These are phyloP conservation scores for Microcebus jonahi DNA, from an alignment of 2,113 vertebrate species.

Conservation along the genomic window DNA sequence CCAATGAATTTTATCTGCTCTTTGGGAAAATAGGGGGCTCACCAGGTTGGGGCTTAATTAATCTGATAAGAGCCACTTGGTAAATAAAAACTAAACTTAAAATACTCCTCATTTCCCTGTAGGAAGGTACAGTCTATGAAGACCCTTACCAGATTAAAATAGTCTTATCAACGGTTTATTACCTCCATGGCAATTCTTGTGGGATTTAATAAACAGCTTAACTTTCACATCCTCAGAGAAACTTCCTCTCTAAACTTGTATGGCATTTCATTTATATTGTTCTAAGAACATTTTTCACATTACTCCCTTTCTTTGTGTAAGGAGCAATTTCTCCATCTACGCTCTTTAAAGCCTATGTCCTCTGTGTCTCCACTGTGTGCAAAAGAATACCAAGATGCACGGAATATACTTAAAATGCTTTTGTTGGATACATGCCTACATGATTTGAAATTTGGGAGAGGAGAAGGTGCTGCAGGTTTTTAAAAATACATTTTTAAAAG, in stretches of 20 bases:
- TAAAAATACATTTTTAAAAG: background rate
- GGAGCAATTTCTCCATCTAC: background rate
- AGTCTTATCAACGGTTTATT: background rate
- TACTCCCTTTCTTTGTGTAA: background rate
- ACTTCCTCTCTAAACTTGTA: background rate
- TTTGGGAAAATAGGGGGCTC: background rate
- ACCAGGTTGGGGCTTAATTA: background rate
- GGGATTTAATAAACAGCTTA: background rate
- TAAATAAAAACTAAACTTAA: slow-evolving; percentile 19
- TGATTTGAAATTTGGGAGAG: background rate
- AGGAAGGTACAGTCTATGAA: background rate
- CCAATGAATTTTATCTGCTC: background rate
- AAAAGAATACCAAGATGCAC: background rate
- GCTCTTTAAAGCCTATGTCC: background rate
- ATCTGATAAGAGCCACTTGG: background rate
- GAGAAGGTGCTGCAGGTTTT: background rate
- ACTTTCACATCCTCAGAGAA: background rate
- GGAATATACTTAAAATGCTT: background rate
- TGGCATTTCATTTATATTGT: background rate
- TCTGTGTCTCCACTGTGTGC: background rate
- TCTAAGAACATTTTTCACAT: background rate
- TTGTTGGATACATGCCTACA: background rate
- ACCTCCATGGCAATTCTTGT: background rate
- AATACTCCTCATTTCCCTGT: background rate
- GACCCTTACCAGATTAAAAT: background rate